These are phyloP conservation scores for Scomber scombrus DNA, from an alignment of 2,113 vertebrate species.

Conservation along the genomic window DNA sequence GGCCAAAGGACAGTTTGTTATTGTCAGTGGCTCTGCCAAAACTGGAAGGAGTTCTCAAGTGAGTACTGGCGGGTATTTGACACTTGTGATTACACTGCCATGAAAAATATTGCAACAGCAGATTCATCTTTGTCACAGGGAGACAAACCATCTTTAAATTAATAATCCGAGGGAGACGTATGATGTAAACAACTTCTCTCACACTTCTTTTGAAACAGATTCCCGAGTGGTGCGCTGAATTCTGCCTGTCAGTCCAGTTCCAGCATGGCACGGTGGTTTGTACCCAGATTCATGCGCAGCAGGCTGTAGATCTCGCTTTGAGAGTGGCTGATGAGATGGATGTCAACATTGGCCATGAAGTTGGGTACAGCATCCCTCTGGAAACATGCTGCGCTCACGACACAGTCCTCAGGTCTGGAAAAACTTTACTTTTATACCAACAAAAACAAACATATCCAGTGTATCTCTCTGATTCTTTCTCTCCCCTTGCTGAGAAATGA, in stretches of 20 bases:
- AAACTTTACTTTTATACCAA: background rate
- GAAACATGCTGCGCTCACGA: slow-evolving; percentile 88
- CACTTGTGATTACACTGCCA: background rate
- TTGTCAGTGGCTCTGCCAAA: slow-evolving; percentile 87
- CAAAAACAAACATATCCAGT: background rate
- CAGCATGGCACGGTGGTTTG: slow-evolving; percentile 88
- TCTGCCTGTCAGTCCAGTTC: slow-evolving; percentile 86
- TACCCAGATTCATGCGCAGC: slow-evolving; percentile 85
- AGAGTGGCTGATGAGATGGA: slow-evolving; percentile 92
- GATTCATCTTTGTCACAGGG: background rate
- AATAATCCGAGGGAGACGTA: background rate
- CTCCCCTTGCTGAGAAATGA: background rate
- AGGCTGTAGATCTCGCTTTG: slow-evolving; percentile 87
- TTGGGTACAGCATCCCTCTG: slow-evolving; percentile 88
- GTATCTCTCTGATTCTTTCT: background rate
- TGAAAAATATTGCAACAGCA: slow-evolving; percentile 6
- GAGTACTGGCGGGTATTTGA: slow-evolving; percentile 57
- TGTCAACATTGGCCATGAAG: slow-evolving; percentile 90
- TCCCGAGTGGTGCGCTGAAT: slow-evolving; percentile 92
- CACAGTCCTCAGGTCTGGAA: slow-evolving; percentile 89
- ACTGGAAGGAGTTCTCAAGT: slow-evolving; percentile 95
- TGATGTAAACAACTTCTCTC: slow-evolving; percentile 8
- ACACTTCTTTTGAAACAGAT: slow-evolving; percentile 78
- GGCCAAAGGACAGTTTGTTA: slow-evolving; percentile 85
- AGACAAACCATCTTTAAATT: background rate